A percentile compares a stretch with the other conserved stretches of the same genome.
Conservation (phyloP, 2,113 vertebrate genomes). For the Crotalus helleri region DNA sequence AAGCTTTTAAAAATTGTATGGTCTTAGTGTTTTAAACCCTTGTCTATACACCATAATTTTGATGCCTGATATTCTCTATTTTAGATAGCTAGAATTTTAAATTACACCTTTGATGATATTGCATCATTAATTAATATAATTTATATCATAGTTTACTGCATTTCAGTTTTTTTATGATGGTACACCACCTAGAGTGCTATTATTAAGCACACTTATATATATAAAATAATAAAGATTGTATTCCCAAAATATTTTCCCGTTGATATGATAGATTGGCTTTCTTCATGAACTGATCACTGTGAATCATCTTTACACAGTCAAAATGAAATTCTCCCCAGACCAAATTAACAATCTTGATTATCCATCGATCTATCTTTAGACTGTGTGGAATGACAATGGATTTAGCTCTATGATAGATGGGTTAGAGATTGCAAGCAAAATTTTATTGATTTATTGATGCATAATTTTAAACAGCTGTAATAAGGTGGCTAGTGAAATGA, state of each 20-base stretch:
- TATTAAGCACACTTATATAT: not conserved
- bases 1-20: not conserved
- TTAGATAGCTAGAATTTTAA: not conserved
- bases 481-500: not conserved
- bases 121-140: not conserved
- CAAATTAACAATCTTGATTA: not conserved
- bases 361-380: not conserved
- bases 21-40: not conserved
- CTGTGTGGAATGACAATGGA: not conserved
- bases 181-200: not conserved
- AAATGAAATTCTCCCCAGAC: not conserved
- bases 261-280: not conserved
- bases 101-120: not conserved
- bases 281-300: not conserved
- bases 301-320: not conserved
- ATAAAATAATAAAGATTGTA: not conserved
- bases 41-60: not conserved
- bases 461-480: not conserved
- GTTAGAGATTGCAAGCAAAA: not conserved
- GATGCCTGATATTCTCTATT: not conserved
- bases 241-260: not conserved
- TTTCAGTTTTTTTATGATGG: not conserved
- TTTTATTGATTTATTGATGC: not conserved
- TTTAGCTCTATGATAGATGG: not conserved
- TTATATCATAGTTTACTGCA: not conserved